These are phyloP conservation scores for Autographa pulchrina DNA, from an alignment of 2,888 invertebrate genomes.

Conservation along the genomic window DNA sequence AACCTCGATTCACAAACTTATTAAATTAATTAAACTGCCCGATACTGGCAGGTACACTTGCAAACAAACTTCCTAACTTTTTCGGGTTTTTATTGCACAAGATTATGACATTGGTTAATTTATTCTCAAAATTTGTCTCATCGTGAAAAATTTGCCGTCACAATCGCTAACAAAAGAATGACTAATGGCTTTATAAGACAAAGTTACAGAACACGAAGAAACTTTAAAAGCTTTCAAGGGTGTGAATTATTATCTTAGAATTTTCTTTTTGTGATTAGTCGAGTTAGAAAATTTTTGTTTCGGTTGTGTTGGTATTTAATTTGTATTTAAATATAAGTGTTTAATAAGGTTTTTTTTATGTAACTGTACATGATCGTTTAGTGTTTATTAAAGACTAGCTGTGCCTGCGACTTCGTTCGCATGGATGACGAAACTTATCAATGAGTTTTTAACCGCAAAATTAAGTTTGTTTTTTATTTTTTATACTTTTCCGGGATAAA, in stretches of 20 bases:
- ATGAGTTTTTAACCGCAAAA: no score
- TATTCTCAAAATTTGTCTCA: constrained; percentile 88
- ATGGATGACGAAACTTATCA: no score
- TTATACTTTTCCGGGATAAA: no score
- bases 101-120: constrained; percentile 87
- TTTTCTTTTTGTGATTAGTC: constrained; percentile 70
- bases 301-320: constrained; percentile 26
- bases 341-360: not conserved
- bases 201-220: constrained; percentile 83
- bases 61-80: constrained; percentile 61
- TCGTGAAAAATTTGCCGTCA: constrained; percentile 86
- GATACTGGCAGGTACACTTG: constrained; percentile 55
- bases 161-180: constrained; percentile 88
- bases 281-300: constrained; percentile 52
- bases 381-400: no score
- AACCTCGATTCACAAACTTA: constrained; percentile 26
- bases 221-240: constrained; percentile 84
- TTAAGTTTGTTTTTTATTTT: no score
- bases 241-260: constrained; percentile 83
- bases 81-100: constrained; percentile 78
- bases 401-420: no score
- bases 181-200: constrained; percentile 86
- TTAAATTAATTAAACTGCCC: constrained; percentile 55
- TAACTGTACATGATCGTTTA: no score
- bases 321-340: not conserved